Conservation (phyloP, 2,797 vertebrate species). For the Periparus ater region DNA sequence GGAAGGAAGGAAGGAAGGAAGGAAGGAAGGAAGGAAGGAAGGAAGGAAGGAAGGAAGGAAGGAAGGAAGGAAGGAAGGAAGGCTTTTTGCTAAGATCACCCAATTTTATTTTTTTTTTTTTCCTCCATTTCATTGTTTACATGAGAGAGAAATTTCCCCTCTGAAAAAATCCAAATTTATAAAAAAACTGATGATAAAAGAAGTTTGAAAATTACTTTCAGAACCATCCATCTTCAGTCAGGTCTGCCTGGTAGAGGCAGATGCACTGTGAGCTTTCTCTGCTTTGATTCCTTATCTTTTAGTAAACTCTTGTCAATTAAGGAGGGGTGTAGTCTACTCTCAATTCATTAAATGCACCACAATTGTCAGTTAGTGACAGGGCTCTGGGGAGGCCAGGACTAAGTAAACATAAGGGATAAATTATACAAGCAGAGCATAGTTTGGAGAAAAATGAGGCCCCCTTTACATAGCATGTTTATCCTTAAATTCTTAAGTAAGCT, state of each 20-base stretch:
- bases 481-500: constrained; percentile 26
- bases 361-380: constrained; percentile 51
- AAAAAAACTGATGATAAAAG: not conserved
- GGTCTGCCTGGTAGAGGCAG: constrained; percentile 19
- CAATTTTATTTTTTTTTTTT: not conserved
- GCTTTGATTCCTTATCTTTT: constrained; percentile 52
- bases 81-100: not conserved
- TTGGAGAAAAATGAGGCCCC: not conserved
- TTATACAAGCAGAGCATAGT: not conserved
- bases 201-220: constrained; percentile 30
- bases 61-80: too few species aligned
- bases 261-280: constrained; percentile 34
- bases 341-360: constrained; percentile 49
- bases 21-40: too few species aligned
- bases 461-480: not conserved
- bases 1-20: too few species aligned
- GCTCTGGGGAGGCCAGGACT: constrained; percentile 20
- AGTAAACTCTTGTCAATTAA: constrained; percentile 54
- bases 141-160: not conserved
- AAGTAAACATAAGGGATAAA: constrained; percentile 33
- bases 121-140: not conserved
- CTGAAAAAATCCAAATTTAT: not conserved
- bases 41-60: too few species aligned
- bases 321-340: constrained; percentile 34
- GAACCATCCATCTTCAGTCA: not conserved